These are phyloP conservation scores for Mythimna lalbum DNA, from an alignment of 2,888 invertebrate genomes.

Conservation along the genomic window DNA sequence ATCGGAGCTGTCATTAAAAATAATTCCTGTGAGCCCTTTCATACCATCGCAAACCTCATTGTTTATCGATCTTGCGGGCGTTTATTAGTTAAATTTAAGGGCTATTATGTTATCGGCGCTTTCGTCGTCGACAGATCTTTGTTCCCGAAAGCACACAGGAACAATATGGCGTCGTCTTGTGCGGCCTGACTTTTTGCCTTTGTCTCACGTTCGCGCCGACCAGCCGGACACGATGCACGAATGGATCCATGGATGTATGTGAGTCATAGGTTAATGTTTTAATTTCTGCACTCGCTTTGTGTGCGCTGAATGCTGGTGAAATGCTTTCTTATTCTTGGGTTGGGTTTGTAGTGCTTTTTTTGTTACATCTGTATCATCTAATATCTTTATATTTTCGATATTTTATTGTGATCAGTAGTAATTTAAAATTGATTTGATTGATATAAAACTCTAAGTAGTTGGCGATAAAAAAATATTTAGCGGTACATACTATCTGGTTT, in stretches of 20 bases:
- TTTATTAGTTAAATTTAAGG: constrained; percentile 77
- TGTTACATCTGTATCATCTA: background rate
- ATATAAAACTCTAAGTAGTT: background rate
- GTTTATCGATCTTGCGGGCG: constrained; percentile 70
- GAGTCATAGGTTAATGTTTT: constrained; percentile 62
- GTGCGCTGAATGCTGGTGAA: background rate
- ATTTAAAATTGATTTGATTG: background rate
- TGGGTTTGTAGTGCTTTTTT: background rate
- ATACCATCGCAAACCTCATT: constrained; percentile 58
- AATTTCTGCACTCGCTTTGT: constrained; percentile 44
- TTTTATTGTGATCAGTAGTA: background rate
- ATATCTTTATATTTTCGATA: background rate
- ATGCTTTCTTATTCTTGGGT: background rate
- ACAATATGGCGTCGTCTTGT: constrained; percentile 79
- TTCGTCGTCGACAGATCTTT: constrained; percentile 71
- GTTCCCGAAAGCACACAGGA: constrained; percentile 71
- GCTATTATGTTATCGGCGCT: constrained; percentile 71
- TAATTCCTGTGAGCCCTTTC: constrained; percentile 49
- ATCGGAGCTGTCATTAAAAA: constrained; percentile 55
- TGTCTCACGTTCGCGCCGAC: constrained; percentile 72
- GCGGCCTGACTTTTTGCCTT: constrained; percentile 83
- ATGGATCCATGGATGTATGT: constrained; percentile 62
- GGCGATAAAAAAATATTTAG: background rate
- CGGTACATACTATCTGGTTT: background rate
- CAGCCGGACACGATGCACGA: constrained; percentile 70